Evolutionary conservation across 2,888 invertebrate species (phyloP).

Genomic region (Euzophera pinguis): DNA sequence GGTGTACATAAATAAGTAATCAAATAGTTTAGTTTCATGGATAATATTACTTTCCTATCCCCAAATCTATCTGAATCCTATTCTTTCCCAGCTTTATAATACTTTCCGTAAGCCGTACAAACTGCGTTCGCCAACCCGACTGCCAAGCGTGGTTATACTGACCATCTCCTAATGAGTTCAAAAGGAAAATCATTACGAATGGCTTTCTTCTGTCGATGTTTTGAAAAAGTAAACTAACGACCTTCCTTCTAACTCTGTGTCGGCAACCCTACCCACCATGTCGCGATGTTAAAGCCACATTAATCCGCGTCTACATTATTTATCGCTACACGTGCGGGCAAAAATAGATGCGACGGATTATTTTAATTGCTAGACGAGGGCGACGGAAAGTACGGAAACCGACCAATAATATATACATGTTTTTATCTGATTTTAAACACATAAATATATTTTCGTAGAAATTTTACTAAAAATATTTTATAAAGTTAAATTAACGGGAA

Average conservation of each 20-base stretch:
- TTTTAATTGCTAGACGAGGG: constrained; percentile 9
- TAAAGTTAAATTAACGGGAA: no score
- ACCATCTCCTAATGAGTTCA: no score
- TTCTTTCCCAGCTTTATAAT: no score
- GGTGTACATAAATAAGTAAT: no score
- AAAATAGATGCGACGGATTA: constrained; percentile 8
- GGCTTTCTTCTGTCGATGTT: background rate
- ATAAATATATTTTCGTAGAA: background rate
- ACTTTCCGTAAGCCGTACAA: no score
- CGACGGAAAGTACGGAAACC: background rate
- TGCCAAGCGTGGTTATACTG: no score
- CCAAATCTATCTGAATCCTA: no score
- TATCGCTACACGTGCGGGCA: constrained; percentile 17
- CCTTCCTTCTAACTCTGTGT: background rate
- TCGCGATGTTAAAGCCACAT: constrained; percentile 16
- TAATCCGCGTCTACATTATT: constrained; percentile 19
- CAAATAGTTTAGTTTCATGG: no score
- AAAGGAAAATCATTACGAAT: no score
- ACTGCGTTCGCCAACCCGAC: no score
- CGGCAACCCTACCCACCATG: constrained; percentile 1
- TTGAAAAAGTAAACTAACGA: background rate
- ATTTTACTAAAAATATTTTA: background rate
- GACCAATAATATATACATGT: background rate
- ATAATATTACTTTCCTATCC: no score
- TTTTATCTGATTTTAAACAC: background rate